phyloP scores from a whole-genome alignment of 2,888 invertebrate species.

The Eristalis pertinax region DNA sequence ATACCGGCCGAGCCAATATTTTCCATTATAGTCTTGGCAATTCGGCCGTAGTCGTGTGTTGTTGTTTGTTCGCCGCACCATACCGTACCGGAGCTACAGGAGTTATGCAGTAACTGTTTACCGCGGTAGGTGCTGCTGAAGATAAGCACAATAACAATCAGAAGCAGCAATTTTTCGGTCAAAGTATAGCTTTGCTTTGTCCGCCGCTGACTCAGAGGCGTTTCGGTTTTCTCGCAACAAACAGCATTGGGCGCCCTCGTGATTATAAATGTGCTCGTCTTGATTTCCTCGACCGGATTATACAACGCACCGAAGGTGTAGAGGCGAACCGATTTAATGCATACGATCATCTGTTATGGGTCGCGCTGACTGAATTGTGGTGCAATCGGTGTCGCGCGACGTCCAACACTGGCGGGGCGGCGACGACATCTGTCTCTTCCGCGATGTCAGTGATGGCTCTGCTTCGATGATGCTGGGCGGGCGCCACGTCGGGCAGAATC shows the following conservation, averaged over 20 bases:
- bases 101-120: not conserved
- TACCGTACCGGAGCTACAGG: not conserved
- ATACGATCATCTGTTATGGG: slow-evolving; percentile 11
- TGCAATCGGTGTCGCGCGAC: not conserved
- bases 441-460: not conserved
- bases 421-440: not conserved
- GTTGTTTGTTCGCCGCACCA: not conserved
- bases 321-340: slow-evolving; percentile 17
- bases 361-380: slow-evolving; percentile 3
- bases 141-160: not conserved
- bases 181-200: not conserved
- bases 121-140: not conserved
- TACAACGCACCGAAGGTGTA: slow-evolving; percentile 10
- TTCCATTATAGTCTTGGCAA: not conserved
- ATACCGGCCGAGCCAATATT: slow-evolving; percentile 11
- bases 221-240: not conserved
- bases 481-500: not conserved
- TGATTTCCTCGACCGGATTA: slow-evolving; percentile 25
- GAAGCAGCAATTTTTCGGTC: not conserved
- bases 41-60: not conserved
- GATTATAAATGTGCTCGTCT: slow-evolving; percentile 28
- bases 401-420: not conserved
- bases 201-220: not conserved
- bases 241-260: not conserved
- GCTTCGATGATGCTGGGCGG: not conserved